phyloP scores from a whole-genome alignment of 2,797 vertebrate genomes.

The Coluber constrictor region DNA sequence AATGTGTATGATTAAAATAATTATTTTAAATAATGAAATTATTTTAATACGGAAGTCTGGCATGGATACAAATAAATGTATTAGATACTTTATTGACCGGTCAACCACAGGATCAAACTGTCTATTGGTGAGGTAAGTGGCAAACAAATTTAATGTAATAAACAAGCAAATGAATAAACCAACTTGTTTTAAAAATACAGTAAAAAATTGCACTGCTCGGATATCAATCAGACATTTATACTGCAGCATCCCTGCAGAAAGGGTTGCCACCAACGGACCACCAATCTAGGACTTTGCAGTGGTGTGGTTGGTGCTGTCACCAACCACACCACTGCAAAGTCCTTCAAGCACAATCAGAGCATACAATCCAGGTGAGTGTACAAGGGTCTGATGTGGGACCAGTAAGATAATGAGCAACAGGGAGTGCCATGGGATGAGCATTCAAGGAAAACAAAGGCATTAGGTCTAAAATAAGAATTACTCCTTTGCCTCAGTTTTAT shows the following conservation, averaged over 20 bases:
- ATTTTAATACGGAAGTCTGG: not conserved
- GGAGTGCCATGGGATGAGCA: not conserved
- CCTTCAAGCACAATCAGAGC: not conserved
- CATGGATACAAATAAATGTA: not conserved
- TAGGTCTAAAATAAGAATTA: not conserved
- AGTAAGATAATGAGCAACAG: not conserved
- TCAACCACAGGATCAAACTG: not conserved
- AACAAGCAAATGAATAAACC: not conserved
- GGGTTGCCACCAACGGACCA: not conserved
- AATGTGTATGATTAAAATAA: not conserved
- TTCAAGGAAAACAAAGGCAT: not conserved
- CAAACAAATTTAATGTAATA: not conserved
- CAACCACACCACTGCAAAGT: too few relatives aligned
- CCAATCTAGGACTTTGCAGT: not conserved
- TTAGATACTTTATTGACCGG: not conserved
- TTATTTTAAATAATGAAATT: not conserved
- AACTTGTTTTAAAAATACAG: not conserved
- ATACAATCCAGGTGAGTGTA: not conserved
- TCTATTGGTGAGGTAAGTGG: fast-evolving
- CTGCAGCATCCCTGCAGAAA: not conserved
- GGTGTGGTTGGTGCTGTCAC: not conserved
- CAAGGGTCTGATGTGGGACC: not conserved
- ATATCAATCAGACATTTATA: not conserved
- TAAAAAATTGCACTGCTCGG: not conserved
- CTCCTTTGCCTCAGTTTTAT: not conserved